Evolutionary conservation across 53 echinoderm and acorn worm genomes (phyloP).

Genomic region (Paracentrotus lividus): DNA sequence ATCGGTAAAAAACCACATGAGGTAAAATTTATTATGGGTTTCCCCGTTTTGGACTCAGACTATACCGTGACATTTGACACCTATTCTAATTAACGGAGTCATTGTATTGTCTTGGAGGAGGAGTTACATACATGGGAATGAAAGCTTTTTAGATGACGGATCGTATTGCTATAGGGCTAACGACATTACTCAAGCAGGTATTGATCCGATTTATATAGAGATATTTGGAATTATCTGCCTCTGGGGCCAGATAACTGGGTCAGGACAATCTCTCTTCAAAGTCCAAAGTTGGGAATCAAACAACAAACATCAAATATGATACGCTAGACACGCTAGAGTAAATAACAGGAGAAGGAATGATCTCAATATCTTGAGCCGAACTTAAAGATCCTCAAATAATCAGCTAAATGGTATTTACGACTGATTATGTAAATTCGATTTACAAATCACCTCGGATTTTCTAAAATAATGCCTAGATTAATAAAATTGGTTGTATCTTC

Average conservation of each 20-base stretch:
- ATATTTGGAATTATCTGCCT: slow-evolving; percentile 14
- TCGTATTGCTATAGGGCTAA: slow-evolving; percentile 7
- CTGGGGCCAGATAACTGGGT: slow-evolving; percentile 15
- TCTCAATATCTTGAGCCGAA: too few relatives aligned
- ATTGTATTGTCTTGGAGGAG: neutral
- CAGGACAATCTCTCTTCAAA: neutral
- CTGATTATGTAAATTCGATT: neutral
- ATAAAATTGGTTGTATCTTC: too few relatives aligned
- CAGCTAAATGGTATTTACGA: neutral
- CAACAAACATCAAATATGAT: neutral
- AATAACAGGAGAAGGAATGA: too few relatives aligned
- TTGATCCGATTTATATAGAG: slow-evolving; percentile 3
- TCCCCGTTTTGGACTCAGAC: too few relatives aligned
- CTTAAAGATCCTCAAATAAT: neutral
- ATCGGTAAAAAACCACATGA: too few relatives aligned
- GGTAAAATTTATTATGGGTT: too few relatives aligned
- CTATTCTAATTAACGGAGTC: neutral
- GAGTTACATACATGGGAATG: neutral
- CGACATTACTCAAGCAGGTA: slow-evolving; percentile 14
- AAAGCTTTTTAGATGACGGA: neutral
- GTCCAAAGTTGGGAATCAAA: neutral
- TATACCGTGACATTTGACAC: too few relatives aligned
- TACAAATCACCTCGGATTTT: too few relatives aligned
- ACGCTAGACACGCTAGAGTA: too few relatives aligned
- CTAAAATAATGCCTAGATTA: too few relatives aligned